These are phyloP conservation scores for Brachionus rubens DNA, from an alignment of 1,140 invertebrate genomes.

Conservation along the genomic window DNA sequence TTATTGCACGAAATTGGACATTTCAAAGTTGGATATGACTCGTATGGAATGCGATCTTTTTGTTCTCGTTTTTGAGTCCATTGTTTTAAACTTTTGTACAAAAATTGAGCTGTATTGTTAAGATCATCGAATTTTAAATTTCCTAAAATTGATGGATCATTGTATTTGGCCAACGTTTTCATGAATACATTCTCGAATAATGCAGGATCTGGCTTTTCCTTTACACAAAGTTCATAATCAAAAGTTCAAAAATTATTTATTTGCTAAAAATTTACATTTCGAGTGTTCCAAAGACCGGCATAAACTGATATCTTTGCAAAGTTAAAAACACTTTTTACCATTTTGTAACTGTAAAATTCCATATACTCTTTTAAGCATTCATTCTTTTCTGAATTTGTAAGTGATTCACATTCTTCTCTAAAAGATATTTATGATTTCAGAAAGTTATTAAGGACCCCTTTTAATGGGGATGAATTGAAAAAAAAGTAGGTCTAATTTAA, in stretches of 20 bases:
- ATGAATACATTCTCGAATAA: slow-evolving; percentile 6
- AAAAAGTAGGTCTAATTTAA: too few relatives aligned
- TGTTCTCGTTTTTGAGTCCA: not conserved
- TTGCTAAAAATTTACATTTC: slow-evolving; percentile 39
- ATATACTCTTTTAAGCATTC: slow-evolving; percentile 6
- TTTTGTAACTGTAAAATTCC: slow-evolving; percentile 26
- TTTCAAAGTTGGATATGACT: slow-evolving; percentile 27
- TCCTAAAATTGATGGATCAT: not conserved
- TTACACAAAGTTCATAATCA: too few relatives aligned
- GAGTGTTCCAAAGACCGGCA: slow-evolving; percentile 27
- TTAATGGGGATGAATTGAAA: too few relatives aligned
- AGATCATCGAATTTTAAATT: not conserved
- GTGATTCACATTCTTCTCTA: not conserved
- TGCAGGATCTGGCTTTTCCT: slow-evolving; percentile 19
- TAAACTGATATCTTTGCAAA: slow-evolving; percentile 25
- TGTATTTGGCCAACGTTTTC: slow-evolving; percentile 8
- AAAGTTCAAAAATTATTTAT: too few relatives aligned
- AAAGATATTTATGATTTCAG: not conserved
- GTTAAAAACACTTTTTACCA: slow-evolving; percentile 27
- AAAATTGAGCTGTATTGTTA: not conserved
- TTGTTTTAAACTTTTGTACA: not conserved
- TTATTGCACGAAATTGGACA: slow-evolving; percentile 25
- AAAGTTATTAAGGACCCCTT: too few relatives aligned
- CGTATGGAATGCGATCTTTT: not conserved
- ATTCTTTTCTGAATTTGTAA: not conserved